Evolutionary conservation across 2,113 vertebrate species (phyloP).

Genomic region (Hypanus sabinus): DNA sequence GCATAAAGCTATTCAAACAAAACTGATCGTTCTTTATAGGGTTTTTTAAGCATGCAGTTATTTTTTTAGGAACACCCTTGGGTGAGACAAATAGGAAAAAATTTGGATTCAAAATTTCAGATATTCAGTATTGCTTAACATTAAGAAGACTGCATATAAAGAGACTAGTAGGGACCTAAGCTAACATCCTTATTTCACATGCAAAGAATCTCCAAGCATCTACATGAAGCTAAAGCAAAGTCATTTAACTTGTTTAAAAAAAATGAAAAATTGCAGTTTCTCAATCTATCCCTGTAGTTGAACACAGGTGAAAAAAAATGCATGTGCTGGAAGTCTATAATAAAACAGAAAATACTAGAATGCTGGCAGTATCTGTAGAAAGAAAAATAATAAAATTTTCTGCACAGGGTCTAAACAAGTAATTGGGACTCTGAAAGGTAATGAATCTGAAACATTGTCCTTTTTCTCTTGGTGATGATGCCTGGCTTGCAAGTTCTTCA

Average conservation of each 20-base stretch:
- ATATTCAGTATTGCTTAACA: not conserved
- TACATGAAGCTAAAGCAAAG: not conserved
- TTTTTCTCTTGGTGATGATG: too few relatives aligned
- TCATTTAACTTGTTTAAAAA: not conserved
- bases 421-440: too few relatives aligned
- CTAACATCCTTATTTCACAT: not conserved
- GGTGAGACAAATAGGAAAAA: not conserved
- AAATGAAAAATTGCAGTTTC: too few relatives aligned
- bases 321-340: too few relatives aligned
- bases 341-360: too few relatives aligned
- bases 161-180: too few relatives aligned
- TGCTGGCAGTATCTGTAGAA: too few relatives aligned
- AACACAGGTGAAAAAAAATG: not conserved
- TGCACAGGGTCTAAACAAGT: too few relatives aligned
- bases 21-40: not conserved
- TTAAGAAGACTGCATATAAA: not conserved
- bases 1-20: not conserved
- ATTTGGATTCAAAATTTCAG: not conserved
- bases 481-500: too few relatives aligned
- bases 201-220: not conserved
- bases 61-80: not conserved
- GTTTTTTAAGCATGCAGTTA: not conserved
- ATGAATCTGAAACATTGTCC: too few relatives aligned
- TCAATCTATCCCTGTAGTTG: not conserved
- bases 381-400: too few relatives aligned